Evolutionary conservation across 2,797 vertebrate species (phyloP).

Genomic region (Antennarius maculatus): DNA sequence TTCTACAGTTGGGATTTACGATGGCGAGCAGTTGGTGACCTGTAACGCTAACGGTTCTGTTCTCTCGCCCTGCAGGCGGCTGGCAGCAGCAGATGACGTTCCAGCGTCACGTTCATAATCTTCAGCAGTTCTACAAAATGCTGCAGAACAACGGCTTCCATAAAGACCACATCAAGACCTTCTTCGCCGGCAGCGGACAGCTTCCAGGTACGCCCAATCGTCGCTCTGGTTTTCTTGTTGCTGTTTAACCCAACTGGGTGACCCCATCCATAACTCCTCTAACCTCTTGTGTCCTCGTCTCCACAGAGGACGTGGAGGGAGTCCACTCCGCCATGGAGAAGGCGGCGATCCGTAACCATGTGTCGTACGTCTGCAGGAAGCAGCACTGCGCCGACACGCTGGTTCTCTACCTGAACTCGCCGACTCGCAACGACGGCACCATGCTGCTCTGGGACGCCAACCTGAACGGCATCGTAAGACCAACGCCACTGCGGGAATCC

Average conservation of each 20-base stretch:
- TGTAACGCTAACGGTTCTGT: too few relatives aligned
- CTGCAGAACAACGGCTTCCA: slow-evolving; percentile 83
- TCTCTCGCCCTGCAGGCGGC: slow-evolving; percentile 71
- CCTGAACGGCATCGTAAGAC: slow-evolving; percentile 83
- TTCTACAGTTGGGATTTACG: too few relatives aligned
- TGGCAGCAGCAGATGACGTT: slow-evolving; percentile 86
- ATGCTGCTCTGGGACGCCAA: slow-evolving; percentile 87
- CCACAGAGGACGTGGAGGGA: slow-evolving; percentile 75
- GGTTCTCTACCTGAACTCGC: slow-evolving; percentile 85
- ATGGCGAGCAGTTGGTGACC: too few relatives aligned
- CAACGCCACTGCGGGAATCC: background rate
- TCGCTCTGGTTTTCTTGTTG: background rate
- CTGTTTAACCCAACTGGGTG: too few relatives aligned
- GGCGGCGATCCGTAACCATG: slow-evolving; percentile 81
- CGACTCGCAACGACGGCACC: slow-evolving; percentile 83
- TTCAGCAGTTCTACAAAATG: slow-evolving; percentile 81
- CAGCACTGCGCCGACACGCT: slow-evolving; percentile 84
- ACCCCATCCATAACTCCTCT: background rate
- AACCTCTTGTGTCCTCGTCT: background rate
- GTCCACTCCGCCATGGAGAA: slow-evolving; percentile 84
- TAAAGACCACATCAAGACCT: slow-evolving; percentile 84
- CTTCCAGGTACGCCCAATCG: slow-evolving; percentile 69
- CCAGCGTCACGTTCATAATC: slow-evolving; percentile 78
- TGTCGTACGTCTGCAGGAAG: slow-evolving; percentile 85
- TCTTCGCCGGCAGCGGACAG: slow-evolving; percentile 81